Evolutionary conservation across 2,888 invertebrate genomes (phyloP).

Genomic region (Scrobipalpa costella): DNA sequence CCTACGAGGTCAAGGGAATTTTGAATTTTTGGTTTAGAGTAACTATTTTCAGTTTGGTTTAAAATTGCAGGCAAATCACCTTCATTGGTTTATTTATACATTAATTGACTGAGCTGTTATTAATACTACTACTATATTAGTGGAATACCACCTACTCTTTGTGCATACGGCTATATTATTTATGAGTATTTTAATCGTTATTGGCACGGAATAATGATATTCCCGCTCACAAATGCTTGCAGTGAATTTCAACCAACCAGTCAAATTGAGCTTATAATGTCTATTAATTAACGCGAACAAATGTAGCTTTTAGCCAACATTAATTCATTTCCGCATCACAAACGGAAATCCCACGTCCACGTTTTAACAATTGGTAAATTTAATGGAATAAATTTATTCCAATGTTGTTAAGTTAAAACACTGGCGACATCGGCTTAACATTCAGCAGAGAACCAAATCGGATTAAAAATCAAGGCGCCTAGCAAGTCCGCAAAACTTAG

Average conservation of each 20-base stretch:
- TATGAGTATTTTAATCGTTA: neutral
- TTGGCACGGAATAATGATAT: neutral
- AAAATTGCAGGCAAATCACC: too few relatives aligned
- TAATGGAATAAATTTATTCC: constrained; percentile 39
- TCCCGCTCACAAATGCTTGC: constrained; percentile 15
- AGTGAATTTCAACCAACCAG: constrained; percentile 23
- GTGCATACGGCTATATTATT: neutral
- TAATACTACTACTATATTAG: neutral
- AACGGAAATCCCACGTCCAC: constrained; percentile 19
- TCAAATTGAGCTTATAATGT: constrained; percentile 19
- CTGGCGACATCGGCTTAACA: constrained; percentile 44
- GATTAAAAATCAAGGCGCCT: constrained; percentile 68
- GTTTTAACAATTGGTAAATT: constrained; percentile 18
- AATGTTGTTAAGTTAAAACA: constrained; percentile 39
- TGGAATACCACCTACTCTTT: too few relatives aligned
- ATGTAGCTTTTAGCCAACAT: constrained; percentile 17
- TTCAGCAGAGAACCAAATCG: constrained; percentile 48
- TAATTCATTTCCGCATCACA: constrained; percentile 19
- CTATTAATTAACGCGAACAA: constrained; percentile 17
- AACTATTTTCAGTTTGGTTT: too few relatives aligned
- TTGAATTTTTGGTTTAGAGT: too few relatives aligned
- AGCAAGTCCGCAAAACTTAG: constrained; percentile 54
- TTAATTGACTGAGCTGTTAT: neutral
- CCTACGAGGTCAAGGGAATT: too few relatives aligned
- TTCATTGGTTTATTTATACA: neutral